Conservation (phyloP, 2,113 vertebrate genomes). For the Lepisosteus osseus region DNA sequence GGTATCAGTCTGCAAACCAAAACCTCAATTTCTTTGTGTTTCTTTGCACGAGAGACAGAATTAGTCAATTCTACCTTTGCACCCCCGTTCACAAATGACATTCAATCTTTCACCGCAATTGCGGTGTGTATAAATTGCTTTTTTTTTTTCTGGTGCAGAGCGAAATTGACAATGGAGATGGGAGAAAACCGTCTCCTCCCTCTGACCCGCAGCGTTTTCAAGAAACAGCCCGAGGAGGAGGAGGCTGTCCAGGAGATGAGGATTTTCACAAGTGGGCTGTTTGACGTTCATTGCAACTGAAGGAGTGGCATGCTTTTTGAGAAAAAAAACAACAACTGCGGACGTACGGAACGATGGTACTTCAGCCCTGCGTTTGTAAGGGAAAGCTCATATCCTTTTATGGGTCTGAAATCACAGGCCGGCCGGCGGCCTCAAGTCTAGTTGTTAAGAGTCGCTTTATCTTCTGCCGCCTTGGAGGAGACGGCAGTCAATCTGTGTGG, state of each 20-base stretch:
- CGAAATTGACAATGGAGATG: slow-evolving; percentile 7
- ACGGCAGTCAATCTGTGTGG: not conserved
- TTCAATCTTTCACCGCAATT: slow-evolving; percentile 30
- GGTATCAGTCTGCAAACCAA: not conserved
- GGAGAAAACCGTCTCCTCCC: slow-evolving; percentile 11
- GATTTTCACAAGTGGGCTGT: not conserved
- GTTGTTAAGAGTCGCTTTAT: not conserved
- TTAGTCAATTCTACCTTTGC: slow-evolving; percentile 28
- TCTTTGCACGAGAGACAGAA: slow-evolving; percentile 17
- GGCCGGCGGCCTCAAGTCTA: not conserved
- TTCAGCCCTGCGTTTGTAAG: not conserved
- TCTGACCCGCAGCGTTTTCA: too few relatives aligned
- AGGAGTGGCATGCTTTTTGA: slow-evolving; percentile 9
- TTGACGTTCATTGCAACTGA: not conserved
- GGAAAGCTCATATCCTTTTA: not conserved
- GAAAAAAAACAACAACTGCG: not conserved
- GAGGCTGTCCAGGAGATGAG: too few relatives aligned
- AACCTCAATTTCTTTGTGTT: slow-evolving; percentile 22
- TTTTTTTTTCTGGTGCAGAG: slow-evolving; percentile 16
- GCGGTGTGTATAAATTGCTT: slow-evolving; percentile 25
- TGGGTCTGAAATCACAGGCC: slow-evolving; percentile 6
- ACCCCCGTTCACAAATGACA: slow-evolving; percentile 22
- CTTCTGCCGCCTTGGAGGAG: slow-evolving; percentile 10
- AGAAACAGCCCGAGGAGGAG: too few relatives aligned
- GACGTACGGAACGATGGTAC: not conserved